Conservation (phyloP, 1,140 invertebrate species). For the Pogonognathellus flavescens region DNA sequence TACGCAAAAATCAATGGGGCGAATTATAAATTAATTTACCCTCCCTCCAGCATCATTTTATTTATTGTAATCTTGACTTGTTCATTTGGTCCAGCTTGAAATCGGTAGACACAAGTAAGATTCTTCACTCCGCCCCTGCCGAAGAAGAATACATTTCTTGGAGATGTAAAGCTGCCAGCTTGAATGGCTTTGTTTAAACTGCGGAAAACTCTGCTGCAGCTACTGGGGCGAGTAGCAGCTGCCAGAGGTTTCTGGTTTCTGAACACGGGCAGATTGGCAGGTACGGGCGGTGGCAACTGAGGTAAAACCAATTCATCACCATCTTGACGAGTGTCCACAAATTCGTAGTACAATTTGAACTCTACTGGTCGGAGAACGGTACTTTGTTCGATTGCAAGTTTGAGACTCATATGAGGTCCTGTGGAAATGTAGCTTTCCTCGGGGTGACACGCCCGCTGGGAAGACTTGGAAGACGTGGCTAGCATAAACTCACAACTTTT, state of each 20-base stretch:
- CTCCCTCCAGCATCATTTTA: constrained; percentile 76
- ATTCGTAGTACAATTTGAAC: constrained; percentile 84
- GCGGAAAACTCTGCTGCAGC: constrained; percentile 74
- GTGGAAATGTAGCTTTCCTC: constrained; percentile 84
- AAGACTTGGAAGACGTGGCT: constrained; percentile 50
- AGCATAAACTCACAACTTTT: constrained; percentile 61
- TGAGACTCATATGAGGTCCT: constrained; percentile 79
- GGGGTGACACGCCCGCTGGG: constrained; percentile 74
- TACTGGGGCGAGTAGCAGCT: constrained; percentile 72
- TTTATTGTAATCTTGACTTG: constrained; percentile 79
- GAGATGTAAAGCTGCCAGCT: constrained; percentile 80
- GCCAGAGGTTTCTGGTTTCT: constrained; percentile 68
- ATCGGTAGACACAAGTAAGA: constrained; percentile 81
- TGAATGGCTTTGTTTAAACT: constrained; percentile 56
- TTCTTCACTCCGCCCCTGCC: constrained; percentile 83
- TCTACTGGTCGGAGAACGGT: constrained; percentile 83
- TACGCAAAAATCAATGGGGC: no score
- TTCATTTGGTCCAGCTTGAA: constrained; percentile 79
- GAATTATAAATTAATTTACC: constrained; percentile 55
- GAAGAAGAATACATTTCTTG: constrained; percentile 84
- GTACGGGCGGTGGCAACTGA: constrained; percentile 71
- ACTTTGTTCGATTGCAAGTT: constrained; percentile 83
- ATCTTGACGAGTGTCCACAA: constrained; percentile 83
- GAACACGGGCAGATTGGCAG: constrained; percentile 14
- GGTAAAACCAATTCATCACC: constrained; percentile 75